phyloP scores from a whole-genome alignment of 1,140 invertebrate species.

The Agrypnia vestita region DNA sequence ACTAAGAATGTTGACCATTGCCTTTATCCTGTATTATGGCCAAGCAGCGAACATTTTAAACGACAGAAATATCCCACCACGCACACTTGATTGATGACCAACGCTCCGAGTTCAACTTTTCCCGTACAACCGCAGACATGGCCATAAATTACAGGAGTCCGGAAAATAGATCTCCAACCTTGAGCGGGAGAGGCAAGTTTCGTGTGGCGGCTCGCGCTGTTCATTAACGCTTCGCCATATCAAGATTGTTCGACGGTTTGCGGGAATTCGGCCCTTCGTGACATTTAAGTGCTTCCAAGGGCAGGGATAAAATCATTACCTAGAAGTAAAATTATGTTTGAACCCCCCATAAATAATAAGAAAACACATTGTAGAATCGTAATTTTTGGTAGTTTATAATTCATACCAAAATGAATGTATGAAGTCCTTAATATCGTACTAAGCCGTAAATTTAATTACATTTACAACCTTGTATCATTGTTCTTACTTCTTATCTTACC shows the following conservation, averaged over 20 bases:
- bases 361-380: no score
- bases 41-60: no score
- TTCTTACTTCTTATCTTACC: no score
- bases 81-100: background rate
- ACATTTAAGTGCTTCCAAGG: slow-evolving; percentile 15
- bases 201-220: background rate
- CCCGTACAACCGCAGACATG: background rate
- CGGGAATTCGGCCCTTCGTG: slow-evolving; percentile 6
- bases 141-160: background rate
- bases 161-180: slow-evolving; percentile 9
- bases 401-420: no score
- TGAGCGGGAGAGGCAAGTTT: background rate
- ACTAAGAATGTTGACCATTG: no score
- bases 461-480: no score
- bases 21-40: no score
- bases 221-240: slow-evolving; percentile 5
- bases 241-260: background rate
- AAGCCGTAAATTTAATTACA: no score
- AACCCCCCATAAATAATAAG: background rate
- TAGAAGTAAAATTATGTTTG: background rate
- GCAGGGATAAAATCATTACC: slow-evolving; percentile 10
- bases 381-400: no score
- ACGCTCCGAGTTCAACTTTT: background rate
- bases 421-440: no score
- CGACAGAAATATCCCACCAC: no score